Evolutionary conservation across 2,888 invertebrate species (phyloP).

Genomic region (Lacanobia oleracea): DNA sequence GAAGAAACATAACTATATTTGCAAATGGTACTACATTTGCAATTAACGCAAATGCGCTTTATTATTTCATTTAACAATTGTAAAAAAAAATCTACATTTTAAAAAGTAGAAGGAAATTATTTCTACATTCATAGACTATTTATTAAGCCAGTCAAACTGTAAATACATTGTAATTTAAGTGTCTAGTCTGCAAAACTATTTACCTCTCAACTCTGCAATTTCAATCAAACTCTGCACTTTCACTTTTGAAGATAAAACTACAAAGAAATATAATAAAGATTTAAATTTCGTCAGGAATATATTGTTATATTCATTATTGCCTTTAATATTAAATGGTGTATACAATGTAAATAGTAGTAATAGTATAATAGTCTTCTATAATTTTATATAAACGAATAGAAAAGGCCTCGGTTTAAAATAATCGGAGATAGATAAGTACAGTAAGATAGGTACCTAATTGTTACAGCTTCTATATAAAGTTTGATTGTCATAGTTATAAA

Average conservation of each 20-base stretch:
- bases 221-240: conserved; percentile 34
- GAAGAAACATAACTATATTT: background rate
- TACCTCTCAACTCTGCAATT: conserved; percentile 12
- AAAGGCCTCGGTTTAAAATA: conserved; percentile 58
- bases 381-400: conserved; percentile 56
- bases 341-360: conserved; percentile 51
- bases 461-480: conserved; percentile 23
- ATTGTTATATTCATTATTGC: conserved; percentile 3
- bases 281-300: background rate
- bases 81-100: background rate
- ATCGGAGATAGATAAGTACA: conserved; percentile 35
- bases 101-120: background rate
- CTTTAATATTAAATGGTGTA: background rate
- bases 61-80: background rate
- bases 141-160: conserved; percentile 20
- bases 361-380: conserved; percentile 16
- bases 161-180: conserved; percentile 22
- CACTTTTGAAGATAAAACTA: background rate
- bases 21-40: background rate
- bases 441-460: conserved; percentile 23
- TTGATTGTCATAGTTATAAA: conserved; percentile 7
- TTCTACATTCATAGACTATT: conserved; percentile 18
- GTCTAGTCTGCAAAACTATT: conserved; percentile 26
- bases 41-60: background rate
- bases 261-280: conserved; percentile 22